Conservation (phyloP, 2,113 vertebrate genomes). For the Dasyurus viverrinus region DNA sequence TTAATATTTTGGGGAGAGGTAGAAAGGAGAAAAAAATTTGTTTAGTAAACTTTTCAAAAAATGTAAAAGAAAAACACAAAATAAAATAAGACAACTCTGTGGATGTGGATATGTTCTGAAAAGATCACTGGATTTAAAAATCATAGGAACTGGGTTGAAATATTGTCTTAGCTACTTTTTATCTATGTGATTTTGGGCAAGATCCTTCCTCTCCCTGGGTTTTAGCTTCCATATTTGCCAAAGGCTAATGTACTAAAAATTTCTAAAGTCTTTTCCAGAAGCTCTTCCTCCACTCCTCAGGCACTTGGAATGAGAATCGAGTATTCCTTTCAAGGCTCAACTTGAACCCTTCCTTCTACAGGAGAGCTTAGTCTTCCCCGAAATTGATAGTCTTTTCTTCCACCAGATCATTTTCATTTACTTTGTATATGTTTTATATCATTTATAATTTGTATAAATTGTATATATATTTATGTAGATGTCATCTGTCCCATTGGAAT, state of each 20-base stretch:
- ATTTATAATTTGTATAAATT: not conserved
- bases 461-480: not conserved
- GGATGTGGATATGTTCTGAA: not conserved
- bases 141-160: not conserved
- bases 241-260: not conserved
- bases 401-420: not conserved
- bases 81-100: not conserved
- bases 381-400: not conserved
- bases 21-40: not conserved
- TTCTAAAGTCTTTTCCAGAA: not conserved
- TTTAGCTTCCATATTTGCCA: not conserved
- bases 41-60: not conserved
- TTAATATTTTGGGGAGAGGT: not conserved
- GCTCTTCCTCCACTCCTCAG: not conserved
- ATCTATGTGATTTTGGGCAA: not conserved
- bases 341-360: not conserved
- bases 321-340: not conserved
- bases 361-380: not conserved
- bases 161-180: not conserved
- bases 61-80: not conserved
- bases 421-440: not conserved
- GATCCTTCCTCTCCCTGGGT: not conserved
- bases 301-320: not conserved
- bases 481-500: not conserved
- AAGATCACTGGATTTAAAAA: not conserved